phyloP scores from a whole-genome alignment of 2,113 vertebrate species.

The Brienomyrus brachyistius region DNA sequence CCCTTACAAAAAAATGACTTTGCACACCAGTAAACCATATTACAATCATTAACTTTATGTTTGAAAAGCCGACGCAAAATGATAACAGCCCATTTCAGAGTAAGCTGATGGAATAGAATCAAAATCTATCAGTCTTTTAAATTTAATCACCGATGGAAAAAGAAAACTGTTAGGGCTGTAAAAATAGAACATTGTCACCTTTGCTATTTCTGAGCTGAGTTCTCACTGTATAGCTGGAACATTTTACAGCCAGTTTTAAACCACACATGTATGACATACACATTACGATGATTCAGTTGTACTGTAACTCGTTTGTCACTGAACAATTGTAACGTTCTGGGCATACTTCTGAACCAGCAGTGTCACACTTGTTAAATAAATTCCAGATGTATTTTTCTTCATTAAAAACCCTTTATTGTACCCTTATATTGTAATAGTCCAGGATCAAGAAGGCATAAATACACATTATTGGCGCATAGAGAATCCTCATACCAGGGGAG shows the following conservation, averaged over 20 bases:
- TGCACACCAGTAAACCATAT: neutral
- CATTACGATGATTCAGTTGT: neutral
- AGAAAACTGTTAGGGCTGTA: neutral
- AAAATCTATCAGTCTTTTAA: neutral
- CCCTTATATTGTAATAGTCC: neutral
- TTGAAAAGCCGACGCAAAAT: neutral
- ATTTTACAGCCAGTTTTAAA: neutral
- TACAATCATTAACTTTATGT: neutral
- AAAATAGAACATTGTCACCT: neutral
- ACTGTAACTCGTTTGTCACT: neutral
- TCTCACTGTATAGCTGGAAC: neutral
- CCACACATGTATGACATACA: neutral
- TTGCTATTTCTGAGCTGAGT: neutral
- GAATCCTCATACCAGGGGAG: neutral
- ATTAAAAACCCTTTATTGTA: neutral
- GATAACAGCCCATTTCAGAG: neutral
- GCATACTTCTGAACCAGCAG: neutral
- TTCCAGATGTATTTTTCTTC: neutral
- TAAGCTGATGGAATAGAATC: neutral
- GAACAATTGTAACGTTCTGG: neutral
- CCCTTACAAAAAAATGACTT: neutral
- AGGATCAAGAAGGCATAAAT: neutral
- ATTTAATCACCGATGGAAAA: neutral
- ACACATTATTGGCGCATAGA: neutral
- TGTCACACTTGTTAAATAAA: neutral